Conservation (phyloP, 2,113 vertebrate species). For the Ascaphus truei region DNA sequence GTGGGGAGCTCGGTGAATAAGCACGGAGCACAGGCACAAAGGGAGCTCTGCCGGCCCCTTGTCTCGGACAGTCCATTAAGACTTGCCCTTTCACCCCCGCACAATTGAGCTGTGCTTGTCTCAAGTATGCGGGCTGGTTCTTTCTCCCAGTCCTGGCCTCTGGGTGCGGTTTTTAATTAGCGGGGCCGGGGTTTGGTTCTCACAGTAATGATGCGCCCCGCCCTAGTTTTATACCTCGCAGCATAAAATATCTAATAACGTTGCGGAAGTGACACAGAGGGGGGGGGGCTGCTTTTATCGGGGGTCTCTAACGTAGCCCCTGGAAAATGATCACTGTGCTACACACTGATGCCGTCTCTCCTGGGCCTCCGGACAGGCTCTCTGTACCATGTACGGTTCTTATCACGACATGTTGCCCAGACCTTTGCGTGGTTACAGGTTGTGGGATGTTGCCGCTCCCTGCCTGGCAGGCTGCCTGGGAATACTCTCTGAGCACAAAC, state of each 20-base stretch:
- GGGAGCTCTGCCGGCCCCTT: constrained; percentile 51
- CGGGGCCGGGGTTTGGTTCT: constrained; percentile 17
- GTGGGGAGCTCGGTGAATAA: too few species aligned
- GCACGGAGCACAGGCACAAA: constrained; percentile 57
- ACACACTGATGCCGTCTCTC: neutral
- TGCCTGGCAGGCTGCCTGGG: neutral
- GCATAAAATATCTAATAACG: constrained; percentile 8
- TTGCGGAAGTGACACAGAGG: neutral
- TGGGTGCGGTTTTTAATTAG: constrained; percentile 28
- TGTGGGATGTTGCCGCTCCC: neutral
- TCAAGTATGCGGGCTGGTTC: constrained; percentile 25
- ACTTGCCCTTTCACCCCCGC: constrained; percentile 42
- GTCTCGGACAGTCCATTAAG: constrained; percentile 62
- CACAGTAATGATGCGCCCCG: constrained; percentile 19
- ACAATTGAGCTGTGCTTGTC: constrained; percentile 29
- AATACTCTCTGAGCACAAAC: neutral
- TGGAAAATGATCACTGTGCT: constrained; percentile 20
- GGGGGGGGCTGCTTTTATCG: neutral
- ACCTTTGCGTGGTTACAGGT: neutral
- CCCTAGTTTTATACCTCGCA: constrained; percentile 14
- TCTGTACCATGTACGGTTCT: neutral
- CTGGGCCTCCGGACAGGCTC: neutral
- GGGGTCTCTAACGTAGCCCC: neutral
- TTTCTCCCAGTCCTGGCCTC: constrained; percentile 13
- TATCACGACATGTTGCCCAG: neutral